Evolutionary conservation across 2,113 vertebrate genomes (phyloP).

Genomic region (Coryphaenoides rupestris): DNA sequence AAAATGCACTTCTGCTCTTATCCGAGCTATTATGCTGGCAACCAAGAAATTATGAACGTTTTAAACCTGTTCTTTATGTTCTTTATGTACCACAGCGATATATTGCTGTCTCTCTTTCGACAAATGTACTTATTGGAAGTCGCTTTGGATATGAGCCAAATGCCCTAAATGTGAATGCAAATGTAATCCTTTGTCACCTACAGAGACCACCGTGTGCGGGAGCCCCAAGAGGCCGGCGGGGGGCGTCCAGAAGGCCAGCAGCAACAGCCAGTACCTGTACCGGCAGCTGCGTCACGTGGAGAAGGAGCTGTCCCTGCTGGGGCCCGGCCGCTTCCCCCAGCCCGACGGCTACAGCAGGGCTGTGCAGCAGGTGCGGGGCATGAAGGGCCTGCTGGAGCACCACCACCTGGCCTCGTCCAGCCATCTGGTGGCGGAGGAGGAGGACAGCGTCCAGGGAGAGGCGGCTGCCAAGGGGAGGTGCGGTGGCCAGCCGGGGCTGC

Average conservation of each 20-base stretch:
- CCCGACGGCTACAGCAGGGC: constrained; percentile 76
- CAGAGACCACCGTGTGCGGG: constrained; percentile 58
- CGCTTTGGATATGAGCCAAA: too few relatives aligned
- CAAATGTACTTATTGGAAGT: too few relatives aligned
- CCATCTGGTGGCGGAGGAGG: constrained; percentile 45
- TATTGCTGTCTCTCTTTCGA: too few relatives aligned
- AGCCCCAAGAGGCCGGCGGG: constrained; percentile 53
- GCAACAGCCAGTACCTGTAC: constrained; percentile 79
- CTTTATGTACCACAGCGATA: too few relatives aligned
- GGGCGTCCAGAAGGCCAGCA: constrained; percentile 62
- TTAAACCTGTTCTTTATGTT: too few relatives aligned
- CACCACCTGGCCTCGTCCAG: constrained; percentile 45
- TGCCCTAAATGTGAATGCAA: too few relatives aligned
- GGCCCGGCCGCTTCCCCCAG: constrained; percentile 72
- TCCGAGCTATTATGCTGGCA: too few relatives aligned
- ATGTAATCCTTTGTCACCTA: too few relatives aligned
- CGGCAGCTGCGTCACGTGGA: constrained; percentile 82
- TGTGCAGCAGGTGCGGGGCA: constrained; percentile 79
- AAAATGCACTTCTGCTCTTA: too few relatives aligned
- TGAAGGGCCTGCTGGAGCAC: constrained; percentile 78
- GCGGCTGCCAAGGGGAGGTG: constrained; percentile 52
- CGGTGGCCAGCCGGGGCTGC: constrained; percentile 72
- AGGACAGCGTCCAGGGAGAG: constrained; percentile 30
- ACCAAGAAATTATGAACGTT: too few relatives aligned
- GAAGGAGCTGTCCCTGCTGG: constrained; percentile 78